A percentile compares a stretch with the other conserved stretches of the same genome.
Evolutionary conservation across 2,888 invertebrate genomes (phyloP).

Genomic region (Sycophila texana): DNA sequence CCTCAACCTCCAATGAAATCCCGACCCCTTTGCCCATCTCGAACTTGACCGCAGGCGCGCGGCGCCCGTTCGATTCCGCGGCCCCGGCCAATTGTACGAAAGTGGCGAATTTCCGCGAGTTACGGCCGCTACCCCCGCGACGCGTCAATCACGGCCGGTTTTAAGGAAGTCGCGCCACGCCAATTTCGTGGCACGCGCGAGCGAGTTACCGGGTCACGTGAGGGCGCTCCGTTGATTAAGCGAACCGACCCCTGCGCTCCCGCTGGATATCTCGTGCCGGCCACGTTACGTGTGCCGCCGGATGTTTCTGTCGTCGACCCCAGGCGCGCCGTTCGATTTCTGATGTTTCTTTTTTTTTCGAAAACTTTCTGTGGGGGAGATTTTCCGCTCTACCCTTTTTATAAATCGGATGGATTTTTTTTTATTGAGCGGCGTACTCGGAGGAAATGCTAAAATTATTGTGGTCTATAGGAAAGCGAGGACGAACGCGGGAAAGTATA

Average conservation of each 20-base stretch:
- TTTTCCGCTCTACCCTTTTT: background rate
- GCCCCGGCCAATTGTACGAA: conserved; percentile 22
- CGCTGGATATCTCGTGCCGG: background rate
- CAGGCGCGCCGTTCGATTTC: conserved; percentile 21
- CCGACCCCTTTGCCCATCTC: background rate
- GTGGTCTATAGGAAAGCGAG: too few species aligned
- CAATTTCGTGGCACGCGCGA: conserved; percentile 19
- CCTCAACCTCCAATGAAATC: background rate
- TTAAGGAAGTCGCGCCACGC: conserved; percentile 15
- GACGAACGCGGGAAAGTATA: too few species aligned
- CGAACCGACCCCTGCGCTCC: conserved; percentile 37
- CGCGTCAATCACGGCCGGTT: conserved; percentile 19
- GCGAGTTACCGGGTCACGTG: conserved; percentile 43
- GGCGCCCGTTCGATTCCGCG: conserved; percentile 14
- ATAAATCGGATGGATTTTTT: too few species aligned
- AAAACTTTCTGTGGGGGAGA: background rate
- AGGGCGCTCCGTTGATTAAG: conserved; percentile 67
- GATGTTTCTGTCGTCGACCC: conserved; percentile 72
- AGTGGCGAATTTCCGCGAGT: conserved; percentile 41
- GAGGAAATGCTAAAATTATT: too few species aligned
- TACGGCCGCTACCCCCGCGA: background rate
- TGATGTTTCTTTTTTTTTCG: conserved; percentile 12
- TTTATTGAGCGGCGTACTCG: too few species aligned
- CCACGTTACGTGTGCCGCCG: conserved; percentile 63
- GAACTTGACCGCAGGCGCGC: background rate